Conservation (phyloP, 2,888 invertebrate species). For the Stegana nigrithorax region DNA sequence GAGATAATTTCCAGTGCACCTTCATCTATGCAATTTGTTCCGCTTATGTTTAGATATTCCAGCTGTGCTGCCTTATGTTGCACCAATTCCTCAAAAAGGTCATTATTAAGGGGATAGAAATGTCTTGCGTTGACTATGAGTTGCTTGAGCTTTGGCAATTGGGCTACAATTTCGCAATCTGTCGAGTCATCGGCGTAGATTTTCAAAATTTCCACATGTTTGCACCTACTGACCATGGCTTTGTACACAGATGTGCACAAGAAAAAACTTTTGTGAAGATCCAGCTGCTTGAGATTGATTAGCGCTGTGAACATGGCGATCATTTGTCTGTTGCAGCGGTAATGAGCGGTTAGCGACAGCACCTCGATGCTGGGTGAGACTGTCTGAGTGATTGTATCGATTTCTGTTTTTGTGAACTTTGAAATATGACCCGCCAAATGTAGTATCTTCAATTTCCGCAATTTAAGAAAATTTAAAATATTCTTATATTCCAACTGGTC, state of each 20-base stretch:
- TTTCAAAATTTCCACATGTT: conserved; percentile 27
- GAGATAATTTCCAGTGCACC: conserved; percentile 19
- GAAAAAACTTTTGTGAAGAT: neutral
- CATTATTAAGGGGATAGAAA: neutral
- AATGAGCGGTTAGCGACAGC: neutral
- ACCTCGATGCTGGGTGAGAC: neutral
- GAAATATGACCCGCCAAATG: conserved; percentile 14
- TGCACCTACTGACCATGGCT: neutral
- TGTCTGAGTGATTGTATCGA: neutral
- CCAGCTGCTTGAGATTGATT: conserved; percentile 18
- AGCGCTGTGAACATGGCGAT: neutral
- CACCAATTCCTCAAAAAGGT: conserved; percentile 25
- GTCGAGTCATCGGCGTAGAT: neutral
- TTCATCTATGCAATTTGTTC: neutral
- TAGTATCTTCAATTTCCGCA: conserved; percentile 28
- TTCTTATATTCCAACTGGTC: neutral
- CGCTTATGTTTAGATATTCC: conserved; percentile 25
- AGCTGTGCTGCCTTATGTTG: conserved; percentile 27
- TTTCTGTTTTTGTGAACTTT: neutral
- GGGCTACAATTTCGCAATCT: conserved; percentile 31
- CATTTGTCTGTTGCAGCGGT: neutral
- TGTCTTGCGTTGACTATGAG: conserved; percentile 19
- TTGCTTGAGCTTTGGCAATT: conserved; percentile 35
- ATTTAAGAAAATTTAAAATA: conserved; percentile 13
- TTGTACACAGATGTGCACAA: conserved; percentile 3